phyloP scores from a whole-genome alignment of 2,888 invertebrate genomes.

The Synanthedon tipuliformis region DNA sequence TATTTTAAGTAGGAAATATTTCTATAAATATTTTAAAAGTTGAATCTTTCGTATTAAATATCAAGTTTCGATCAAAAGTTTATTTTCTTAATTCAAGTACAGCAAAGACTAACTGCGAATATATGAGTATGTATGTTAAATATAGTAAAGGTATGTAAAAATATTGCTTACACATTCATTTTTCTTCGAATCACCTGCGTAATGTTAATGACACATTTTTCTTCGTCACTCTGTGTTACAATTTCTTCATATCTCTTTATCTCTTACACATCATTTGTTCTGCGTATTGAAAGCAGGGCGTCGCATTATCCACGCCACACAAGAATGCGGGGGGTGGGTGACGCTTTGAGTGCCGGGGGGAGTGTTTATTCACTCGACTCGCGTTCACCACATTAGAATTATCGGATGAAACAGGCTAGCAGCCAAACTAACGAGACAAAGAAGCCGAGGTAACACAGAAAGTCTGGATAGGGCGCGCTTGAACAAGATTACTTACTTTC shows the following conservation, averaged over 20 bases:
- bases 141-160: too few species aligned
- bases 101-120: too few species aligned
- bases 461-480: not conserved
- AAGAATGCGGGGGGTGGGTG: too few species aligned
- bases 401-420: not conserved
- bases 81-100: too few species aligned
- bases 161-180: too few species aligned
- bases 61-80: too few species aligned
- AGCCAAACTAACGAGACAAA: not conserved
- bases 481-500: not conserved
- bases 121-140: too few species aligned
- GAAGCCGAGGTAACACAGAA: not conserved
- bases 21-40: too few species aligned
- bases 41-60: too few species aligned
- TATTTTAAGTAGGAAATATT: too few species aligned
- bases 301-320: slow-evolving; percentile 23
- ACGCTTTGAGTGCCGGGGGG: not conserved
- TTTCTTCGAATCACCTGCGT: not conserved
- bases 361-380: not conserved
- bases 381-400: not conserved
- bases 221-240: slow-evolving; percentile 9
- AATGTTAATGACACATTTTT: slow-evolving; percentile 3
- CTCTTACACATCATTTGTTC: slow-evolving; percentile 11
- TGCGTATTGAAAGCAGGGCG: slow-evolving; percentile 7
- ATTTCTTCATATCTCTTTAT: slow-evolving; percentile 14